Base-by-base conservation (phyloP, 2,888 invertebrate species). In the Elmis aenea region DNA sequence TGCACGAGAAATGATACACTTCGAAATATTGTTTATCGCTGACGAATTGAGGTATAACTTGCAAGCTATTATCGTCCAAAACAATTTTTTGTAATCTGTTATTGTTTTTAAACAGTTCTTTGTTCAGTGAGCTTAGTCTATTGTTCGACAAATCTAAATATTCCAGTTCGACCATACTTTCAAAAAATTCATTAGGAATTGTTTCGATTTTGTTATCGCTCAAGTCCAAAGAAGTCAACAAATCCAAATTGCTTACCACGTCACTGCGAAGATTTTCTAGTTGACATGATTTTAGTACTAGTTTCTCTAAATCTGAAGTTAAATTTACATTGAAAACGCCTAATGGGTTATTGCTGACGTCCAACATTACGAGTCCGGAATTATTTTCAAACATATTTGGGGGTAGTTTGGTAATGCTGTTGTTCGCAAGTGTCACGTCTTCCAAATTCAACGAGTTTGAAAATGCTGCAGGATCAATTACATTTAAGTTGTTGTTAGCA, bases 141-240 rank as follows among this genome's bases (percentile, higher is more conserved):
- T 89, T 88, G 52, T 78, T 74, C 2, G 86, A 84, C 42, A 88
- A 71, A 62, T 88, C 84, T 43, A 88, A 72, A 55, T 80, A 74
- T 47, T 79, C 77, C 22, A 88, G 71, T 45, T 79, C 76, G 34
- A 75, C 73, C 38, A 87, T 73, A 42, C 75, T 71, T 23, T 74
- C 68, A 67, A 88, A 83, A 3, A 84, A 79, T 55, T 80, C 79
- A 10, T 77, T 75, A 54, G 82, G 76, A 38, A 88, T 79, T 55
- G 75, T 76, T 38, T 71, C 73, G 40, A 88, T 76, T 37, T 74
- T 75, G 61, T 87, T 87, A 26, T 81, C 77, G 52, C 77, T 81
- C 4, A 87, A 67, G 50, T 78, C 77, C 15, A 88, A 71, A 54
- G 80, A 77, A 15, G 78, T 79, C 41, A 86, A 67, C 33, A 73